Percentiles rank a stretch among this genome's conserved stretches.
Conservation (phyloP, 2,888 invertebrate genomes). For the Scaptomyza cyrtandrae region DNA sequence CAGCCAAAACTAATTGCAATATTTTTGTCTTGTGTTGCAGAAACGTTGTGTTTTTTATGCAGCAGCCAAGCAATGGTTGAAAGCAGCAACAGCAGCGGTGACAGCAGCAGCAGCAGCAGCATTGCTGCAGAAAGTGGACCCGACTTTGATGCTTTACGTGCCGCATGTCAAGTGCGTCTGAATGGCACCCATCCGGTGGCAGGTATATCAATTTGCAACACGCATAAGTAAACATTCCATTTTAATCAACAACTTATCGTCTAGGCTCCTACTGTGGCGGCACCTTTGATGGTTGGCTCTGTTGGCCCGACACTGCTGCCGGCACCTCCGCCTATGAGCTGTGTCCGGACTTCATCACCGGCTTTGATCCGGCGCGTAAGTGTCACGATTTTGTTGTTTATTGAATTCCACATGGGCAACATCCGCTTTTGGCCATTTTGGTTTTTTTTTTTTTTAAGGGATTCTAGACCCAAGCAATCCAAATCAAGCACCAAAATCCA, state of each 20-base stretch:
- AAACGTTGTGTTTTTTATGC: constrained; percentile 35
- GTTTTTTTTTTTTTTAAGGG: background rate
- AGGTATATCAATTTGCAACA: constrained; percentile 63
- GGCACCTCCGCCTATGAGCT: constrained; percentile 88
- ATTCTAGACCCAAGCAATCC: constrained; percentile 36
- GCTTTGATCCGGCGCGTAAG: constrained; percentile 90
- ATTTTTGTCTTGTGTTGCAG: constrained; percentile 42
- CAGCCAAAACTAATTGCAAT: constrained; percentile 58
- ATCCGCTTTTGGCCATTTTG: constrained; percentile 35
- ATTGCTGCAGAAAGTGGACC: constrained; percentile 64
- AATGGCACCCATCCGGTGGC: constrained; percentile 66
- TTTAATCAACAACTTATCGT: constrained; percentile 19
- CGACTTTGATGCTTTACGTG: constrained; percentile 75
- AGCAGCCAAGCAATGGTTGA: constrained; percentile 55
- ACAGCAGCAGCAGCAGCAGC: constrained; percentile 18
- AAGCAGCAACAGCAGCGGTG: constrained; percentile 41
- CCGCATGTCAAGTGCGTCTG: constrained; percentile 78
- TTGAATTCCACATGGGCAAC: constrained; percentile 52
- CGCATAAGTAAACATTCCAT: background rate
- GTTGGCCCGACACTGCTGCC: constrained; percentile 90
- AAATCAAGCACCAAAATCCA: constrained; percentile 10
- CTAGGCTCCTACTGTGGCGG: constrained; percentile 88
- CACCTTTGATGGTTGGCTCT: constrained; percentile 93
- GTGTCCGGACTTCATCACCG: constrained; percentile 91
- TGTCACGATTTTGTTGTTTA: constrained; percentile 62